A percentile compares a stretch with the other conserved stretches of the same genome.
Conservation (phyloP, 1,140 invertebrate species). For the Solenopsis fugax region DNA sequence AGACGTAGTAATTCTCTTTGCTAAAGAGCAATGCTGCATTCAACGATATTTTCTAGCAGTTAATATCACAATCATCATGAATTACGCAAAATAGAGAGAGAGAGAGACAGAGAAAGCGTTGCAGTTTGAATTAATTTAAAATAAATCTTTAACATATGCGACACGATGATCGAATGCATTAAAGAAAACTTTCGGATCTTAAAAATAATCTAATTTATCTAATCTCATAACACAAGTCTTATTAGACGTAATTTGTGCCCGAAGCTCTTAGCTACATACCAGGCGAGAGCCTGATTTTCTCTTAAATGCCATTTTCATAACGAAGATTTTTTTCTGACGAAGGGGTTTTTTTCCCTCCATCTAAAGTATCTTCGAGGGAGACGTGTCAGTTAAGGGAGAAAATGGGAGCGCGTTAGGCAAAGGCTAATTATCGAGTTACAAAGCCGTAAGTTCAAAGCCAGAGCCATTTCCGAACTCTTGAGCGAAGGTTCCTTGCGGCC, state of each 20-base stretch:
- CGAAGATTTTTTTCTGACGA: not conserved
- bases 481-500: constrained; percentile 29
- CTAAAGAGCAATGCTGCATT: not conserved
- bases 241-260: not conserved
- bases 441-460: constrained; percentile 47
- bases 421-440: constrained; percentile 59
- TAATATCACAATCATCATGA: not conserved
- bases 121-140: not conserved
- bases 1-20: too few species aligned
- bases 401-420: constrained; percentile 29
- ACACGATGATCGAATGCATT: not conserved
- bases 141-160: not conserved
- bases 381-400: constrained; percentile 23
- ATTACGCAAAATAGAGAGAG: not conserved
- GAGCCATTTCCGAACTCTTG: constrained; percentile 44
- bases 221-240: not conserved
- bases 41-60: not conserved
- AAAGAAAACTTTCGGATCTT: not conserved
- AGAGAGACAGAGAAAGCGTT: too few species aligned
- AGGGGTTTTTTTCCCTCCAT: not conserved
- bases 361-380: not conserved
- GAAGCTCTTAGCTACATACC: not conserved
- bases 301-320: not conserved
- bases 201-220: not conserved
- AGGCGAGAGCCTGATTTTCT: not conserved